These are phyloP conservation scores for Oryzias sinensis DNA, from an alignment of 2,797 vertebrate genomes.

Conservation along the genomic window DNA sequence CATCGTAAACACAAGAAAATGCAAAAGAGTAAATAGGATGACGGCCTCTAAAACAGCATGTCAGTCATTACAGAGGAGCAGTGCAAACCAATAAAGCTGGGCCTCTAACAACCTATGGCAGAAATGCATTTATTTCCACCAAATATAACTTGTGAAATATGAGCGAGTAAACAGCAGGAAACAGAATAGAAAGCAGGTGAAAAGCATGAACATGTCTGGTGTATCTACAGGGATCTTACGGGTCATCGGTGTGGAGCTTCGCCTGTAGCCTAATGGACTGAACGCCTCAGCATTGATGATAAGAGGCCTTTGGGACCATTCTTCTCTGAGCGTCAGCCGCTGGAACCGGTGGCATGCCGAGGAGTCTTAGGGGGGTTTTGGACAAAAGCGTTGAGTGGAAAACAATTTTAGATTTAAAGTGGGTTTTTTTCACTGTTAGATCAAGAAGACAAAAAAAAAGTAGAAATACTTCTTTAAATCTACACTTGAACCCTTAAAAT, in stretches of 20 bases:
- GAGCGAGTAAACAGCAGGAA: not conserved
- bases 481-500: not conserved
- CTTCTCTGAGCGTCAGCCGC: constrained; percentile 70
- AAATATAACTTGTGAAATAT: not conserved
- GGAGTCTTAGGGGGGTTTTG: constrained; percentile 55
- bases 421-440: too few relatives aligned
- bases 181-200: not conserved
- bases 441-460: too few relatives aligned
- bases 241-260: constrained; percentile 45
- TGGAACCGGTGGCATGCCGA: constrained; percentile 74
- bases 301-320: constrained; percentile 77
- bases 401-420: not conserved
- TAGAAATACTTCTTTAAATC: not conserved
- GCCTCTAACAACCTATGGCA: too few relatives aligned
- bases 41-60: too few relatives aligned
- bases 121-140: too few relatives aligned
- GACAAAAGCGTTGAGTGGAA: not conserved
- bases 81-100: too few relatives aligned
- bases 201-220: not conserved
- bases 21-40: too few relatives aligned
- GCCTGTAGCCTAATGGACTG: constrained; percentile 28
- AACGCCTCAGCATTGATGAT: constrained; percentile 40
- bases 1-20: too few relatives aligned
- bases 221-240: constrained; percentile 52
- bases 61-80: too few relatives aligned